Base-by-base conservation (phyloP, 2,797 vertebrate genomes). In the Scleropages formosus region DNA sequence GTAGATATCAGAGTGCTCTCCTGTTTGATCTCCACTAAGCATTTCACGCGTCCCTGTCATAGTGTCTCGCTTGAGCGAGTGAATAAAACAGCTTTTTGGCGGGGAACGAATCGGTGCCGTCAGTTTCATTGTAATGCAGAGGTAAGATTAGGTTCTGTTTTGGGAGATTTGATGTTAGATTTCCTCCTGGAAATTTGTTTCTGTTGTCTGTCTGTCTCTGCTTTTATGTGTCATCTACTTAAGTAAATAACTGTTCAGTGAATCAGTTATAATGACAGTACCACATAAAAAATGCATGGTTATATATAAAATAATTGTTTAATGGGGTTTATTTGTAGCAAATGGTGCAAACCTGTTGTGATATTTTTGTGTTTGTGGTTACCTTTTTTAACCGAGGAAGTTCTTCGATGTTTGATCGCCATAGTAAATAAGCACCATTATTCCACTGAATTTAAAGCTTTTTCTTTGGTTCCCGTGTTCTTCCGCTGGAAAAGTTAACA, bases 111-210 rank as follows among this genome's bases (percentile, higher is more conserved):
- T 7, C 20, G 3, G 8, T 27, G 7, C 11, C 22, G 8, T 39
- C 31, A 31, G 31, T 16, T 9, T 27, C 53, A 26, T 4, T 2
- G 22, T 39, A 8, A 13, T 71, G 13, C 0, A 13, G 69, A 10
- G 26, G 69, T 1, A 0, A 51, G 69, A 12, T 31, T 1, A 8
- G 12, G 27, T 15, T 71, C 15, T 10, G 24, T 27, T 71, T 8
- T 31, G 69, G 49, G 13, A n/a, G 69, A 71, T n/a, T 39, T 71
- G 7, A 10, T 10, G 18, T 56, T n/a, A 68, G 31, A 68, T 49
- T 49, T 68, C 46, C 18, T 51, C 7, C 12, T 53, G 46, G 46
- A 39, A 39, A 69, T 51, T 46, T 69, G 67, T 11, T 69, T 46
- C n/a, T 68, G 31, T 39, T 39, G 31, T 51, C 46, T 53, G 47